Evolutionary conservation across 2,113 vertebrate species (phyloP), one percentile per base, ranked within the genome.

Genomic region (Leptocoma aspasia): DNA sequence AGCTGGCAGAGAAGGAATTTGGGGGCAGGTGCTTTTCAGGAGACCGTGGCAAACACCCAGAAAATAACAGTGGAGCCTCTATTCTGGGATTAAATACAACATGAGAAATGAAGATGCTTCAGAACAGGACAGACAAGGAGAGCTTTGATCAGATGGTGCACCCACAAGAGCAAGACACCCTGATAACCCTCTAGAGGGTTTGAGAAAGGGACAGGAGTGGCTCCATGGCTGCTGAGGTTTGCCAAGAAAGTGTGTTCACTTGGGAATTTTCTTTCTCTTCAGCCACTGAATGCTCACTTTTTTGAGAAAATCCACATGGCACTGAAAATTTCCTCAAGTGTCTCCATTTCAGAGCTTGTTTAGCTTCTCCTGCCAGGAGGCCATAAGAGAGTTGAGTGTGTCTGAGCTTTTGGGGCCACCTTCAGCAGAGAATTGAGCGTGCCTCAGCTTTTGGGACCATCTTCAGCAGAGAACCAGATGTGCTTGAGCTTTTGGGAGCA

Each of bases 171-270:
- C 45, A 70, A 45, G 52, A 7, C 53, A 61, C 13, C 44, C 22
- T 12, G 20, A 28, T 17, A 41, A 68, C 15, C 17, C 27, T 49
- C 56, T 9, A 0, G 0, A 59, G 47, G 35, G 35, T 56, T 8
- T 42, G 15, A 39, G 23, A 26, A 63, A 54, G 24, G 65, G 50
- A 31, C 24, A 31, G 5, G 3, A 84, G 52, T 4, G 10, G 10
- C n/a, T 70, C 45, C 49, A 5, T 10, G 16, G 23, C 21, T 86
- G 45, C 31, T 42, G 35, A 56, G 20, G 7, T 44, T 64, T 39
- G 11, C 28, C 13, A 57, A 33, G 15, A 52, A 4, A 31, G 23
- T 13, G 31, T 39, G 70, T 59, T 64, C 49, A 57, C 44, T 30
- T 0, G 0, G n/a, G 7, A n/a, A 47, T 27, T 77, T 45, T 26